Evolutionary conservation across 2,888 invertebrate species (phyloP).

Genomic region (Himalopsyche tibetana): DNA sequence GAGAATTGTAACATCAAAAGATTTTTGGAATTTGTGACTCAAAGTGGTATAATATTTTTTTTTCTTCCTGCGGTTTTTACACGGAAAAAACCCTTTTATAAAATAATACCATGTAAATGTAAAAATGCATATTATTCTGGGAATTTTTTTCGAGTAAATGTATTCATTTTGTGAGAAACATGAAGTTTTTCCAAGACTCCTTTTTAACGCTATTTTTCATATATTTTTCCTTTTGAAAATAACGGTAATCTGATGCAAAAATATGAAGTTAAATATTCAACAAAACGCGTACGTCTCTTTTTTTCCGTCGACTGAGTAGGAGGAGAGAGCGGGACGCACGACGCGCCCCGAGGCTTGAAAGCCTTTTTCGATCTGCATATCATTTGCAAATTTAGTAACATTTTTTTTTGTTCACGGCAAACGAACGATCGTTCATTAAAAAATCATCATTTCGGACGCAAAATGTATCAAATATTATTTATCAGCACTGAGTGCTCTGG

Average conservation of each 20-base stretch:
- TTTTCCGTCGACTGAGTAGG: not conserved
- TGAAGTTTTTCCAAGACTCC: slow-evolving; percentile 22
- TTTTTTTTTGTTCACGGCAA: slow-evolving; percentile 19
- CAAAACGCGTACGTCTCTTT: slow-evolving; percentile 44
- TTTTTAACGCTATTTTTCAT: slow-evolving; percentile 46
- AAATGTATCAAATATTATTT: not conserved
- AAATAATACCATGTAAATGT: slow-evolving; percentile 34
- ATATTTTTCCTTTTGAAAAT: slow-evolving; percentile 46
- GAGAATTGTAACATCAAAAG: not conserved
- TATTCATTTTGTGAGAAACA: slow-evolving; percentile 22
- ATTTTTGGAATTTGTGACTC: slow-evolving; percentile 3
- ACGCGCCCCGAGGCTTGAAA: slow-evolving; percentile 46
- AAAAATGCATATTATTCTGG: slow-evolving; percentile 17
- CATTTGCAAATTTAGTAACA: slow-evolving; percentile 56
- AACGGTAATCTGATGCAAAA: slow-evolving; percentile 46
- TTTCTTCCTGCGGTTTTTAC: slow-evolving; percentile 5
- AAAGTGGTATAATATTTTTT: not conserved
- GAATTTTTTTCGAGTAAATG: not conserved
- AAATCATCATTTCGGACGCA: not conserved
- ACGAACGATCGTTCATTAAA: slow-evolving; percentile 17
- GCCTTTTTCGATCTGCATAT: slow-evolving; percentile 58
- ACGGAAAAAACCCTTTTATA: slow-evolving; percentile 1
- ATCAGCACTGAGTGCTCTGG: too few relatives aligned
- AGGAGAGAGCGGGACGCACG: slow-evolving; percentile 44
- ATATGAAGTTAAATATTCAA: slow-evolving; percentile 52